Percentiles rank a stretch among this genome's conserved stretches.
Evolutionary conservation across 1,140 invertebrate genomes (phyloP).

Genomic region (Lucilia sericata): DNA sequence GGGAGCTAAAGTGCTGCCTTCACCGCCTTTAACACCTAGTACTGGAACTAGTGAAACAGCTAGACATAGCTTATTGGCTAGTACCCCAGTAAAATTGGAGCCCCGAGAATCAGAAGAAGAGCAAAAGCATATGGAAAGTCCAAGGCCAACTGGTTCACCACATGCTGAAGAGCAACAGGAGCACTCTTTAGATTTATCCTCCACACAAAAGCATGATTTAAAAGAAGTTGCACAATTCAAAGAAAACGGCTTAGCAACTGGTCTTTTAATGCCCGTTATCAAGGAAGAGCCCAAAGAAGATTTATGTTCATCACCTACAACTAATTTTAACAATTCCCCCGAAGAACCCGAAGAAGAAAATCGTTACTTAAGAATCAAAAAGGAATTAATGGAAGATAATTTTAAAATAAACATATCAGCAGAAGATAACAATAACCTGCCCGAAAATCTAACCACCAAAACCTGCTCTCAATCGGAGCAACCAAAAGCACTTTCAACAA

Average conservation of each 20-base stretch:
- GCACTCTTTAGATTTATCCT: conserved; percentile 46
- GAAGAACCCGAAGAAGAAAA: conserved; percentile 55
- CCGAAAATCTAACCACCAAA: conserved; percentile 26
- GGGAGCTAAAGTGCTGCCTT: conserved; percentile 64
- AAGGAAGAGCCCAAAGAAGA: conserved; percentile 64
- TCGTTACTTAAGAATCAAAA: conserved; percentile 58
- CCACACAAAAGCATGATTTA: not conserved
- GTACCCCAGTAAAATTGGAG: conserved; percentile 32
- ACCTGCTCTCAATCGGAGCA: not conserved
- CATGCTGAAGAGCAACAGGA: not conserved
- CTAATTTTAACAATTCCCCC: not conserved
- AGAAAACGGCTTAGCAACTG: conserved; percentile 25
- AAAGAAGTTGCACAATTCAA: not conserved
- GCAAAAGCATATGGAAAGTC: not conserved
- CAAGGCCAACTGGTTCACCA: not conserved
- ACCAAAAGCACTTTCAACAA: not conserved
- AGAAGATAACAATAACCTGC: conserved; percentile 47
- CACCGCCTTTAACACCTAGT: conserved; percentile 62
- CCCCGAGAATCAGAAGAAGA: conserved; percentile 46
- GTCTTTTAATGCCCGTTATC: conserved; percentile 46
- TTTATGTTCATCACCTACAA: not conserved
- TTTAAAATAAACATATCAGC: conserved; percentile 48
- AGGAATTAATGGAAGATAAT: conserved; percentile 56
- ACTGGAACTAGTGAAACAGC: conserved; percentile 39
- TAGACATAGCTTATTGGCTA: not conserved